phyloP scores from a whole-genome alignment of 2,888 invertebrate species.

The Anaspis maculata region DNA sequence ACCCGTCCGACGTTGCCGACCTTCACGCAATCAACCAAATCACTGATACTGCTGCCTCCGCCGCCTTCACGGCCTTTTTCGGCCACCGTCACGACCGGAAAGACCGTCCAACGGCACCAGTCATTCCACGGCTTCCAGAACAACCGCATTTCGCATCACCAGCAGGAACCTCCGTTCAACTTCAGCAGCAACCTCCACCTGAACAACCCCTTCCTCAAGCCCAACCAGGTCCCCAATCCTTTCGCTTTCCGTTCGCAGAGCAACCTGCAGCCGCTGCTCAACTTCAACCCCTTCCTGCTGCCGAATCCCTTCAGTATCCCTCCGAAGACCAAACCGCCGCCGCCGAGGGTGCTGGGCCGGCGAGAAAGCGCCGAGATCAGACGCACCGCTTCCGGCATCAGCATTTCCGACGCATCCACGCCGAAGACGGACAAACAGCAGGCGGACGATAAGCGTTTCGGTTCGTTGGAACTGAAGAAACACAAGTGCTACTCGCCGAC shows the following conservation, averaged over 20 bases:
- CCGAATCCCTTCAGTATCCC: slow-evolving; percentile 18
- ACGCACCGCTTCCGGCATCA: slow-evolving; percentile 31
- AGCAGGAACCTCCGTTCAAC: slow-evolving; percentile 5
- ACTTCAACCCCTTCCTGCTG: slow-evolving; percentile 17
- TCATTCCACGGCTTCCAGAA: slow-evolving; percentile 39
- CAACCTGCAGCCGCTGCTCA: slow-evolving; percentile 13
- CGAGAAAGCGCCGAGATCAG: slow-evolving; percentile 31
- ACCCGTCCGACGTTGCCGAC: too few species aligned
- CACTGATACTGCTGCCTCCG: slow-evolving; percentile 1
- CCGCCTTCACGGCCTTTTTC: too few species aligned
- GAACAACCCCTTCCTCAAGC: neutral
- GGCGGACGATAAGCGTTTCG: slow-evolving; percentile 28
- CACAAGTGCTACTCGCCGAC: slow-evolving; percentile 42
- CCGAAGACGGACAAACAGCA: slow-evolving; percentile 12
- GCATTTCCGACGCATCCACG: slow-evolving; percentile 8
- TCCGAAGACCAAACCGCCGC: slow-evolving; percentile 5
- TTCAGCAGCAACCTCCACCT: slow-evolving; percentile 16
- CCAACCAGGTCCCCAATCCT: neutral
- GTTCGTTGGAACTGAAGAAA: slow-evolving; percentile 36
- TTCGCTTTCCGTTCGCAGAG: slow-evolving; percentile 1
- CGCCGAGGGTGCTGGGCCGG: slow-evolving; percentile 26
- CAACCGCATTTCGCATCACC: too few species aligned
- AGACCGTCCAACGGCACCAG: slow-evolving; percentile 33
- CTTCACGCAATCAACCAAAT: slow-evolving; percentile 18
- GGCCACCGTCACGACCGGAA: slow-evolving; percentile 12